These are phyloP conservation scores for Gorsachius magnificus DNA, from an alignment of 2,797 vertebrate genomes.

Conservation along the genomic window DNA sequence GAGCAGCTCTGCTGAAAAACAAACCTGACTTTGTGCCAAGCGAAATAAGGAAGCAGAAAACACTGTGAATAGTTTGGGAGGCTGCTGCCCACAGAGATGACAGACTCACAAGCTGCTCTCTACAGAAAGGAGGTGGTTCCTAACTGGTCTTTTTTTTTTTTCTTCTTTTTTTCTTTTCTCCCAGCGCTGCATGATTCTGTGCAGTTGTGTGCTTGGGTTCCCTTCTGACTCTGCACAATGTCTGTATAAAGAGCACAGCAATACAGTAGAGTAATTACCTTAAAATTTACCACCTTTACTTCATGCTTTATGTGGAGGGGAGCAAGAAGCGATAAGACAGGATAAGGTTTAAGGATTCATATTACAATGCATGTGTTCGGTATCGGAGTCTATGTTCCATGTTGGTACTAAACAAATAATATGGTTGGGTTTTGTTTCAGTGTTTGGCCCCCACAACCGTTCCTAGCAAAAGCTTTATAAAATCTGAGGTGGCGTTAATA, in stretches of 20 bases:
- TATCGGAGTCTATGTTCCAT: background rate
- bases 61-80: constrained; percentile 48
- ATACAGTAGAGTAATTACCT: background rate
- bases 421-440: background rate
- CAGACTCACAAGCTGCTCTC: constrained; percentile 4
- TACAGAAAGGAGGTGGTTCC: background rate
- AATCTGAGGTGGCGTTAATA: background rate
- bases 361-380: background rate
- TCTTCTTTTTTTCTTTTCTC: accelerated
- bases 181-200: background rate
- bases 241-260: background rate
- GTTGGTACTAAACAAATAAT: background rate
- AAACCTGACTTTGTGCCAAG: constrained; percentile 58
- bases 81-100: constrained; percentile 17
- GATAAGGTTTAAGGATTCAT: background rate
- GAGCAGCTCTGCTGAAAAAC: constrained; percentile 59
- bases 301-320: background rate
- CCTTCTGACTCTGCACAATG: background rate
- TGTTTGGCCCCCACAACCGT: background rate
- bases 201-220: background rate
- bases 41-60: constrained; percentile 59
- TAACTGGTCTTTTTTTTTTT: background rate
- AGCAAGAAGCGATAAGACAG: background rate
- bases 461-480: background rate
- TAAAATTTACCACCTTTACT: background rate